phyloP scores from a whole-genome alignment of 2,113 vertebrate genomes.

The Puffinus mauretanicus region DNA sequence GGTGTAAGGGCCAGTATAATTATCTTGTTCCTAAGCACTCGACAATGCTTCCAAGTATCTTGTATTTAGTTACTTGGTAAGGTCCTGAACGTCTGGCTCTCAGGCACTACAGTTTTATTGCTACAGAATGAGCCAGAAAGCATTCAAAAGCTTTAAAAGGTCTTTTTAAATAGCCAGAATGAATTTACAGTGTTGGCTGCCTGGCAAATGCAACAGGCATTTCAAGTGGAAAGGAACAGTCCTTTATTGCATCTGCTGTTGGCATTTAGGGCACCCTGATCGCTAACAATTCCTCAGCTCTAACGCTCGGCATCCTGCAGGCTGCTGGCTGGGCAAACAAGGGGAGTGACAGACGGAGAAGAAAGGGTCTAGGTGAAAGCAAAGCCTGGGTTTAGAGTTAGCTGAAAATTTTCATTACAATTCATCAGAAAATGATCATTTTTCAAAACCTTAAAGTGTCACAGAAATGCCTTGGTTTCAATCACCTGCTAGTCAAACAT shows the following conservation, averaged over 20 bases:
- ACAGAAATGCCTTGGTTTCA: background rate
- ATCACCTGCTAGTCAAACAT: background rate
- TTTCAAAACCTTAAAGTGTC: background rate
- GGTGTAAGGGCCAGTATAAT: background rate
- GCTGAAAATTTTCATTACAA: background rate
- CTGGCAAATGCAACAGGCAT: slow-evolving; percentile 42
- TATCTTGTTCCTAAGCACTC: slow-evolving; percentile 28
- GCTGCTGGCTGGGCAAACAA: background rate
- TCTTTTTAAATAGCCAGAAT: slow-evolving; percentile 54
- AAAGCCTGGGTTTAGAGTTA: background rate
- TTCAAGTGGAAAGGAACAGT: slow-evolving; percentile 29
- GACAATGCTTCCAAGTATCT: background rate
- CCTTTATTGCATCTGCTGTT: slow-evolving; percentile 36
- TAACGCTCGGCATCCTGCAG: background rate
- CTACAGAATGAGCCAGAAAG: slow-evolving; percentile 48
- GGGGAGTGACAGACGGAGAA: background rate
- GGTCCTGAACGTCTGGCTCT: slow-evolving; percentile 31
- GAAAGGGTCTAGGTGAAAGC: background rate
- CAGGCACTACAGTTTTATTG: slow-evolving; percentile 43
- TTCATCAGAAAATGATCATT: background rate
- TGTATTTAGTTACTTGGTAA: slow-evolving; percentile 23
- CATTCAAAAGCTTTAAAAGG: slow-evolving; percentile 51
- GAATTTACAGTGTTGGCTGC: slow-evolving; percentile 59
- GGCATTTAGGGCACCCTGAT: slow-evolving; percentile 26
- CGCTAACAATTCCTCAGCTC: background rate